phyloP scores from a whole-genome alignment of 2,888 invertebrate species.

The Dryocosmus kuriphilus region DNA sequence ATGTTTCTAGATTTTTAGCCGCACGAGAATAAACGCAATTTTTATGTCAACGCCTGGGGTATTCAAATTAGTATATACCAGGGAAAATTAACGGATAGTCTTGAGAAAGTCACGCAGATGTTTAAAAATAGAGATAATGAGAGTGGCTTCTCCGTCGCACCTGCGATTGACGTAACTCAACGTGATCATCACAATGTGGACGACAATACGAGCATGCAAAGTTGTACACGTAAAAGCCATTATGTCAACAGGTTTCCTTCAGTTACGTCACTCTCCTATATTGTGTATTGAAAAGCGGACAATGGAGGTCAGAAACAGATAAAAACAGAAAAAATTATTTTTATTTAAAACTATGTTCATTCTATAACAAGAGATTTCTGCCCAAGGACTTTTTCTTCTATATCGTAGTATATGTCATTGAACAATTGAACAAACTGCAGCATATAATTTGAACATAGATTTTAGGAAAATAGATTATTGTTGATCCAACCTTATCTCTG shows the following conservation, averaged over 20 bases:
- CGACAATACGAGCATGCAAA: background rate
- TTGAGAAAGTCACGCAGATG: background rate
- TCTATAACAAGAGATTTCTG: no score
- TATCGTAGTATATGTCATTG: no score
- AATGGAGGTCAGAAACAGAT: no score
- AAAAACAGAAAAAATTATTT: no score
- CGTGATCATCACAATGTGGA: background rate
- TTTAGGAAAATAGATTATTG: no score
- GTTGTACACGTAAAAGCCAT: background rate
- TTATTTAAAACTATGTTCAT: no score
- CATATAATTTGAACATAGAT: no score
- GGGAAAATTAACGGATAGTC: background rate
- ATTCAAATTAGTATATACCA: background rate
- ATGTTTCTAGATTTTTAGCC: no score
- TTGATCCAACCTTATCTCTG: no score
- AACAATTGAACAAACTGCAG: no score
- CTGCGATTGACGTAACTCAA: conserved; percentile 1
- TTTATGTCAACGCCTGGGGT: background rate
- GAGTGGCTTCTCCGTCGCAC: background rate
- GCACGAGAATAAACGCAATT: no score
- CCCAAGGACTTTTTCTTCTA: no score
- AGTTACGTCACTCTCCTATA: background rate
- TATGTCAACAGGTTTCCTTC: background rate
- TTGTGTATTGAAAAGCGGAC: background rate
- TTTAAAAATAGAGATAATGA: conserved; percentile 3